Conservation (phyloP, 2,113 vertebrate genomes). For the Terrapene triunguis region DNA sequence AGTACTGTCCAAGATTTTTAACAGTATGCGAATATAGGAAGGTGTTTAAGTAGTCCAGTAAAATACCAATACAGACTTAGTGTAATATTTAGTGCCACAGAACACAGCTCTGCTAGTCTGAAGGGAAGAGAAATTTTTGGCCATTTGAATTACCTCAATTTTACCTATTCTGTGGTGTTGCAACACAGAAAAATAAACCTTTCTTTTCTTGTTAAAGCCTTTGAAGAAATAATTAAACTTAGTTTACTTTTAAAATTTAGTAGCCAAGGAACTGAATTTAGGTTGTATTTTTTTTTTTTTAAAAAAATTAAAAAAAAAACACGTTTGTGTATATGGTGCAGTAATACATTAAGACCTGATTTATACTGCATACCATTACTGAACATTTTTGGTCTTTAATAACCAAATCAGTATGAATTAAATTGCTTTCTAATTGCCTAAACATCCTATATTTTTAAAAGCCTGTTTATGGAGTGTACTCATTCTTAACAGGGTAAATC, state of each 20-base stretch:
- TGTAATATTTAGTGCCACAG: not conserved
- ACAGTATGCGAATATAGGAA: not conserved
- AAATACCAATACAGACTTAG: not conserved
- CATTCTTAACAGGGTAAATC: constrained; percentile 75
- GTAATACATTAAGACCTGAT: constrained; percentile 12
- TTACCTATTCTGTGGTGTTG: constrained; percentile 42
- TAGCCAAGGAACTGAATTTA: constrained; percentile 50
- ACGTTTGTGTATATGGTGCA: not conserved
- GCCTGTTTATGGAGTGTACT: constrained; percentile 60
- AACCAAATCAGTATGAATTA: constrained; percentile 62
- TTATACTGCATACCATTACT: constrained; percentile 43
- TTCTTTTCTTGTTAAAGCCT: constrained; percentile 35
- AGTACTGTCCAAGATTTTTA: not conserved
- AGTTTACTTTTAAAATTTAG: constrained; percentile 46
- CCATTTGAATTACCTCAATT: not conserved
- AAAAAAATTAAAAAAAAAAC: constrained; percentile 1
- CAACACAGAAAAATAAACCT: constrained; percentile 47
- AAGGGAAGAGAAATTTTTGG: constrained; percentile 40
- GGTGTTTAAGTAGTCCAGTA: not conserved
- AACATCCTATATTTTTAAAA: constrained; percentile 74
- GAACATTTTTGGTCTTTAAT: constrained; percentile 59
- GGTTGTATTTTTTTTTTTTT: not conserved
- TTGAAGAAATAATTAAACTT: constrained; percentile 60
- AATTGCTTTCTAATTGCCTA: constrained; percentile 76
- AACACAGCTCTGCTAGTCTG: not conserved